Conservation (phyloP, 2,888 invertebrate species). For the Phanerotoma sp. region DNA sequence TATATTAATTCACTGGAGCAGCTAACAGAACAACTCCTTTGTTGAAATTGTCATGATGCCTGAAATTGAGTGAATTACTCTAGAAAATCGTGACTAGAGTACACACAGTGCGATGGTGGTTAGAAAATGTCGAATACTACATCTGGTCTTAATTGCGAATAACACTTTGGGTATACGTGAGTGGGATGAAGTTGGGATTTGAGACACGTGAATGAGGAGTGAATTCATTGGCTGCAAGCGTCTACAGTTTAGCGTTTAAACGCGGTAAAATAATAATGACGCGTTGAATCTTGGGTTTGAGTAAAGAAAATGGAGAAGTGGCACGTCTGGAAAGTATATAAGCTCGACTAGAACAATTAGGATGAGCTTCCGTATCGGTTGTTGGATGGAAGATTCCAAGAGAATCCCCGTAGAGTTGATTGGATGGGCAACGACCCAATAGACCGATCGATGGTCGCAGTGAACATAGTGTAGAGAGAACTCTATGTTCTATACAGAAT, state of each 20-base stretch:
- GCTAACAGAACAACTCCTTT: background rate
- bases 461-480: constrained; percentile 12
- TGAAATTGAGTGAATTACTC: constrained; percentile 1
- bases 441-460: constrained; percentile 30
- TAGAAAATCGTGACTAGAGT: background rate
- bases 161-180: constrained; percentile 21
- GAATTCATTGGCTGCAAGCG: background rate
- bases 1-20: background rate
- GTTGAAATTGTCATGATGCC: background rate
- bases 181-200: constrained; percentile 22
- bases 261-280: constrained; percentile 4
- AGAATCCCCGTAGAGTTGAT: constrained; percentile 32
- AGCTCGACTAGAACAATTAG: constrained; percentile 32
- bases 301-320: background rate
- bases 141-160: constrained; percentile 29
- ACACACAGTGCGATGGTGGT: background rate
- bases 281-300: background rate
- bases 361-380: constrained; percentile 35
- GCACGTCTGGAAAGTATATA: constrained; percentile 1
- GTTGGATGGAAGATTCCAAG: constrained; percentile 29
- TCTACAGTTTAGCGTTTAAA: background rate
- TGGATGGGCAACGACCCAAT: constrained; percentile 37
- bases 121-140: constrained; percentile 11
- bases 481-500: constrained; percentile 2
- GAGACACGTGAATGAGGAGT: background rate